Base-by-base conservation (phyloP, 2,113 vertebrate species). In the Lates calcarifer region DNA sequence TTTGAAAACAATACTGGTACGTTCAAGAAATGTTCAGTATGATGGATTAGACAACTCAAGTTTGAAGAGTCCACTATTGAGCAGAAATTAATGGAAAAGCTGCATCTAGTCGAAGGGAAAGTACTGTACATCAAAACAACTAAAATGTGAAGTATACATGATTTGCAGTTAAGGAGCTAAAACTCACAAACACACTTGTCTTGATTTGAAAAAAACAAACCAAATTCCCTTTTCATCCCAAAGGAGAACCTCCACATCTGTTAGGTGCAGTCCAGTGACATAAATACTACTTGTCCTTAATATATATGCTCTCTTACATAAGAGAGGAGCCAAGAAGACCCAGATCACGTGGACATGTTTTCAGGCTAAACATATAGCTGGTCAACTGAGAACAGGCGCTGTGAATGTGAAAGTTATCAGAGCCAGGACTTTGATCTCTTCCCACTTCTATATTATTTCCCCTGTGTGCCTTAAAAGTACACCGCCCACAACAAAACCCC, bases 391-490 rank as follows among this genome's bases (percentile, higher is more conserved):
- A 67, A 73, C 20, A 56, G 7, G 8, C 61, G 47, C 18, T 35
- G 58, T 24, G 47, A 33, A 51, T 57, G 26, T 33, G 22, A 72
- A 53, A 28, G 28, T 62, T 29, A 0, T 82, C 33, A 11, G 62
- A 79, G 20, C 37, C 41, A 45, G n/a, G n/a, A 6, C 56, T 83
- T 33, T 62, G 33, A 51, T 55, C 31, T 51, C 17, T 35, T 37
- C 49, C 15, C 39, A 70, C 4, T 43, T 26, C 26, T 15, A 14
- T 61, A 53, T 11, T 65, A 63, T 57, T 22, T 5, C 41, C 29
- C 53, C 29, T 74, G 53, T 80, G 82, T 87, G 78, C 86, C 87
- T 91, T 91, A 72, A 79, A 70, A 73, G 39, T 60, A 66, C 65
- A 61, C 4, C 6, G 0, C 18, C 43, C 13, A 71, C 22, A 33